Percentiles rank a stretch among this genome's conserved stretches.
Evolutionary conservation across 1,140 invertebrate species (phyloP).

Genomic region (Drosophila carrolli): DNA sequence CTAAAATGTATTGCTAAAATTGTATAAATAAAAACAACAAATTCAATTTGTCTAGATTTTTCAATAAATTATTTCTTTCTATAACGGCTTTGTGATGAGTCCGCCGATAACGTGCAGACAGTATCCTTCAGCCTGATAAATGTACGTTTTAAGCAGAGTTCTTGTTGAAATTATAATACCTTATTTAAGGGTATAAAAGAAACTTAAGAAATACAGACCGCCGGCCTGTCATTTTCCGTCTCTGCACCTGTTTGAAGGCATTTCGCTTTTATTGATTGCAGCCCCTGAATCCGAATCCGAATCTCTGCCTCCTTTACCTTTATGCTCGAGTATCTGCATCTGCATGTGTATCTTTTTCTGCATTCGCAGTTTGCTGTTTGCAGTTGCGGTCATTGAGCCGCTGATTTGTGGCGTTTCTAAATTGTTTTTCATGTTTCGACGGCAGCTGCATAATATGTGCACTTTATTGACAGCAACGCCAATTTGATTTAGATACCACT

Average conservation of each 20-base stretch:
- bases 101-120: too few species aligned
- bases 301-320: conserved; percentile 33
- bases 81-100: too few species aligned
- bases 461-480: conserved; percentile 64
- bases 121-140: too few species aligned
- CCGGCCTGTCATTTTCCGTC: conserved; percentile 64
- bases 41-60: too few species aligned
- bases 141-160: too few species aligned
- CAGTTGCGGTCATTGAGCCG: conserved; percentile 72
- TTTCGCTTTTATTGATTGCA: conserved; percentile 78
- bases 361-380: conserved; percentile 33
- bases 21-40: too few species aligned
- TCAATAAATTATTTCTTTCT: too few species aligned
- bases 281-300: conserved; percentile 35
- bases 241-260: conserved; percentile 75
- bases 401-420: conserved; percentile 81
- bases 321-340: conserved; percentile 19
- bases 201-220: conserved; percentile 7
- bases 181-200: not conserved
- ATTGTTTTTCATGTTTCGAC: conserved; percentile 80
- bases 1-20: too few species aligned
- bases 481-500: conserved; percentile 58
- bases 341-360: conserved; percentile 38
- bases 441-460: conserved; percentile 76
- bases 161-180: not conserved